Conservation (phyloP, 2,113 vertebrate genomes). For the Oreotragus oreotragus region DNA sequence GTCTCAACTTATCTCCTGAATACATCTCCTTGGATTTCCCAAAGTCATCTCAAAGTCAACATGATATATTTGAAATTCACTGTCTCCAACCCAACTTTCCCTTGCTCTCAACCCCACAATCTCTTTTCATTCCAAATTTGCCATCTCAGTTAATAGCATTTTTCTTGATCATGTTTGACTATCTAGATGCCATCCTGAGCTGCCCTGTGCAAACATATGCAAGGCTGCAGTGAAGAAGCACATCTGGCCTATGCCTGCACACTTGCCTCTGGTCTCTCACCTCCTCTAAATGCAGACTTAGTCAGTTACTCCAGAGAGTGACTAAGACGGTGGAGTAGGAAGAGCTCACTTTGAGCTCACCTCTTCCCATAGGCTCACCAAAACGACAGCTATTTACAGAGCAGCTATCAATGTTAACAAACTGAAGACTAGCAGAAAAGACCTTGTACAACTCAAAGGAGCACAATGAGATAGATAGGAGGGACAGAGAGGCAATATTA, state of each 20-base stretch:
- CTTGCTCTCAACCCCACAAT: not conserved
- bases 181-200: not conserved
- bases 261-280: not conserved
- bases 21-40: not conserved
- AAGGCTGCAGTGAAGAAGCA: not conserved
- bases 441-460: not conserved
- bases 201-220: not conserved
- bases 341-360: not conserved
- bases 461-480: not conserved
- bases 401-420: not conserved
- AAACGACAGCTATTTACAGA: not conserved
- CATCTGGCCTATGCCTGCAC: not conserved
- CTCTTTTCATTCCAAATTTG: not conserved
- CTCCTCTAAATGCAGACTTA: not conserved
- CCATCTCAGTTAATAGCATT: not conserved
- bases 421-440: not conserved
- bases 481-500: not conserved
- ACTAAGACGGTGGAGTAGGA: not conserved
- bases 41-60: conserved; percentile 8
- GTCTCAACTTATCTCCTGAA: conserved; percentile 6
- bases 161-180: not conserved
- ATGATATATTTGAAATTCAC: conserved; percentile 18
- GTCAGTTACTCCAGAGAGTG: not conserved
- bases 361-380: not conserved
- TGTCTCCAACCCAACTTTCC: not conserved